Base-by-base conservation (phyloP, 2,113 vertebrate species). In the Anthoscopus minutus region DNA sequence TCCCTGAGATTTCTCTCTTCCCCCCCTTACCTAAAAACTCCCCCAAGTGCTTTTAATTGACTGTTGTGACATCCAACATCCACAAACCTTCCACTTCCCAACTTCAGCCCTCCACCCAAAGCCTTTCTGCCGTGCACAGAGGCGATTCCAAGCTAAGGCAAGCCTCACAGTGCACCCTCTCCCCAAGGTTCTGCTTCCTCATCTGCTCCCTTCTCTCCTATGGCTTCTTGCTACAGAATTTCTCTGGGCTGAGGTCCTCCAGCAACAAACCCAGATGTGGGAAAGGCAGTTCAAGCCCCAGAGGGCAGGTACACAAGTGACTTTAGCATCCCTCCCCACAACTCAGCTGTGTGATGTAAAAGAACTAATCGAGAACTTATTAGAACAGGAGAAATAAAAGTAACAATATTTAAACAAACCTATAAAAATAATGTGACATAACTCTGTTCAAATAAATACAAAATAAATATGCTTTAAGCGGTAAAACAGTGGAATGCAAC, bases 391-490 rank as follows among this genome's bases (percentile, higher is more conserved):
- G 96, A 97, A 92, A 96, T 87, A 97, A 98, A 87, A 97, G 95
- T 95, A 98, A 97, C 96, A 97, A 96, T 86, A 95, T 95, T 98
- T 97, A 97, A 97, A 98, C 97, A 97, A 91, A 94, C 97, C 98
- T 98, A 98, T 98, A 98, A 98, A 98, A 98, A 98, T 98, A 98
- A 97, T 97, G 96, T 35, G 87, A 97, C 96, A 92, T 95, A 97
- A 97, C 95, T 97, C 97, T 98, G 97, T 98, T 98, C 97, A 98
- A 98, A 98, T 98, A 98, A 98, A 98, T 98, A 98, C 77, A 94
- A 98, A 98, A 98, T 98, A 98, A 98, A 98, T 98, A 98, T 40
- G 96, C 93, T 97, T 97, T 92, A 96, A 98, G 97, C 97, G 94
- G 97, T 96, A 96, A 86, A 96, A 95, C 81, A 94, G 96, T 97